A percentile compares a stretch with the other conserved stretches of the same genome.
Conservation (phyloP, 2,888 invertebrate genomes). For the Aromia moschata region DNA sequence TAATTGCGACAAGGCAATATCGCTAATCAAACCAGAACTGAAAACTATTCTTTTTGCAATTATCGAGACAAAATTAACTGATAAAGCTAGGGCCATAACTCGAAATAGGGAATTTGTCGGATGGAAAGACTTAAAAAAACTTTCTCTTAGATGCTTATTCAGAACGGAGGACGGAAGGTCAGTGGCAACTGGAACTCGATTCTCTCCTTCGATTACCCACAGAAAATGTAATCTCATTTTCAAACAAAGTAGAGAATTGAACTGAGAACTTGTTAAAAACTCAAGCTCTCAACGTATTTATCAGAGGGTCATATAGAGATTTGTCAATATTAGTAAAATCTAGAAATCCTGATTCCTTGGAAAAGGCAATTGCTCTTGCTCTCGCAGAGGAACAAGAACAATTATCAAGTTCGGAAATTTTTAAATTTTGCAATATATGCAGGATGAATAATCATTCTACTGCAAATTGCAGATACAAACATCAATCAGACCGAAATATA, state of each 20-base stretch:
- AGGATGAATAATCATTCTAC: neutral
- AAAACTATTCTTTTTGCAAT: slow-evolving; percentile 32
- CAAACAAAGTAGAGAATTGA: slow-evolving; percentile 35
- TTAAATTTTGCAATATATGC: slow-evolving; percentile 21
- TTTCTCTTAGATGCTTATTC: slow-evolving; percentile 31
- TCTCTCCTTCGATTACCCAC: slow-evolving; percentile 45
- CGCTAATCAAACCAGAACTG: slow-evolving; percentile 31
- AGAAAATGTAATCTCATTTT: slow-evolving; percentile 44
- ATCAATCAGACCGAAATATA: neutral
- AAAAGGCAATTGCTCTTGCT: slow-evolving; percentile 30
- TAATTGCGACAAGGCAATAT: slow-evolving; percentile 30
- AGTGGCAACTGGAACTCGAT: slow-evolving; percentile 50
- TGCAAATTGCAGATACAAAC: neutral
- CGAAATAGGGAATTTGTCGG: slow-evolving; percentile 36
- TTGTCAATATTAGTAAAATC: slow-evolving; percentile 3
- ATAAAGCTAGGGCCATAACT: slow-evolving; percentile 36
- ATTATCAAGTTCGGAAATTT: slow-evolving; percentile 30
- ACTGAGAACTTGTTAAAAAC: slow-evolving; percentile 23
- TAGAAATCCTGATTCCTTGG: slow-evolving; percentile 25
- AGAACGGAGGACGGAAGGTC: slow-evolving; percentile 45
- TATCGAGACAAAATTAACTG: slow-evolving; percentile 39
- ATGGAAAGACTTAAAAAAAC: slow-evolving; percentile 31
- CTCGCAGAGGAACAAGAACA: slow-evolving; percentile 30
- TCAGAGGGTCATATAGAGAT: slow-evolving; percentile 19
- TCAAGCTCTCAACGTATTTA: slow-evolving; percentile 28